Base-by-base conservation (phyloP, 2,113 vertebrate species). In the Casuarius casuarius region DNA sequence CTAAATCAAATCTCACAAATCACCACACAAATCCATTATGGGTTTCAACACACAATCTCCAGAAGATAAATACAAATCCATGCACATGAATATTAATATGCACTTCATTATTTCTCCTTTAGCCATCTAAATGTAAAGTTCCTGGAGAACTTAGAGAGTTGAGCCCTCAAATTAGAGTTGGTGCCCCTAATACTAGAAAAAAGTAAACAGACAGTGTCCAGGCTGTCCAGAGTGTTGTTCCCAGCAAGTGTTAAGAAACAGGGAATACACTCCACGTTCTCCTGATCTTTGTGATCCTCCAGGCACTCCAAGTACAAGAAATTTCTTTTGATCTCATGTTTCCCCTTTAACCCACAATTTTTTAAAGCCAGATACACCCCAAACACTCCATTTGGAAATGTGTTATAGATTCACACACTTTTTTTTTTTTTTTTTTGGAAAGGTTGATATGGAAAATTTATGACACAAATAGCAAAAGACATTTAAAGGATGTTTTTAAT, bases 401-500 rank as follows among this genome's bases (percentile, higher is more conserved):
- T 0, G 0, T 74, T 63, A 38, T 4, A 48, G 70, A 56, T 63
- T 77, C 72, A 74, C 35, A 83, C 38, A 85, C 38, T 38, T 88
- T 95, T 80, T 29, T 58, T 29, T 29, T 29, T 52, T 54, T 54
- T 56, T 16, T 58, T 89, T 81, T 89, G 52, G 83, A 83, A 93
- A 75, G 29, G 40, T 42, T 25, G 12, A 91, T 94, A 71, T 21
- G 74, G 85, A 95, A 97, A 94, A 94, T 79, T 93, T 93, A 95
- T 7, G 12, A 78, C 70, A 89, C 35, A 91, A 92, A 86, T 59
- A 94, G 93, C 74, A 90, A 92, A 17, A 93, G 77, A 89, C 72
- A 80, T 89, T 88, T 83, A 94, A 93, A 96, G 94, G 96, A 97
- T 96, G 95, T 94, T 97, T 97, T 95, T 92, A 90, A 96, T 92